Conservation (phyloP, 2,113 vertebrate genomes). For the Globicephala melas region DNA sequence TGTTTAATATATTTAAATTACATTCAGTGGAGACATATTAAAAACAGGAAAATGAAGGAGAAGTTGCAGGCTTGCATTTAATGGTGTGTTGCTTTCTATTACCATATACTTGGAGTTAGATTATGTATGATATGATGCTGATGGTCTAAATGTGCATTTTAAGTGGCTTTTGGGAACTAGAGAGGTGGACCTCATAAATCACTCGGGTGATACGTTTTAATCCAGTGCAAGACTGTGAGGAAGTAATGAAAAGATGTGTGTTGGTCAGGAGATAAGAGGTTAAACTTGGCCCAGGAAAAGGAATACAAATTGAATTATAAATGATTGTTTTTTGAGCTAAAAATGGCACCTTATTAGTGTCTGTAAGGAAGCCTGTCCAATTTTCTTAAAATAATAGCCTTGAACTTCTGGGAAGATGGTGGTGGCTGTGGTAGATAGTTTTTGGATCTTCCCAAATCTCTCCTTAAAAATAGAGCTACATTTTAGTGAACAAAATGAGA, state of each 20-base stretch:
- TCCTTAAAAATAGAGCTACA: not conserved
- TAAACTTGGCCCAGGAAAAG: not conserved
- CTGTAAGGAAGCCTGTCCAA: not conserved
- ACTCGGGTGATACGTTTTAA: not conserved
- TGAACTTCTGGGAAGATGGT: not conserved
- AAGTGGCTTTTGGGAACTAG: not conserved
- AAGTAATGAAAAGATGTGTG: not conserved
- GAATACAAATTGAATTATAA: not conserved
- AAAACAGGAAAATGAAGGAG: conserved; percentile 34
- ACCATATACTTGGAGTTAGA: not conserved
- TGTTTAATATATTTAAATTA: conserved; percentile 50
- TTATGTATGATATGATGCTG: not conserved
- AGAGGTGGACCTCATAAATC: not conserved
- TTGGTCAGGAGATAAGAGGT: not conserved
- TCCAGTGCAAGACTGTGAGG: not conserved
- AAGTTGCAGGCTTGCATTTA: not conserved
- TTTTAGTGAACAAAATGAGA: not conserved
- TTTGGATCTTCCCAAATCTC: not conserved
- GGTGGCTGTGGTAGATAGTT: not conserved
- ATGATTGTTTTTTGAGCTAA: not conserved
- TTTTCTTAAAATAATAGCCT: not conserved
- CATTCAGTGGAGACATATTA: conserved; percentile 43
- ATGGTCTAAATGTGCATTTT: not conserved
- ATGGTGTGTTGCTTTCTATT: not conserved
- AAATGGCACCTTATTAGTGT: not conserved